Evolutionary conservation across 2,797 vertebrate genomes (phyloP).

Genomic region (Leptoclinus maculatus): DNA sequence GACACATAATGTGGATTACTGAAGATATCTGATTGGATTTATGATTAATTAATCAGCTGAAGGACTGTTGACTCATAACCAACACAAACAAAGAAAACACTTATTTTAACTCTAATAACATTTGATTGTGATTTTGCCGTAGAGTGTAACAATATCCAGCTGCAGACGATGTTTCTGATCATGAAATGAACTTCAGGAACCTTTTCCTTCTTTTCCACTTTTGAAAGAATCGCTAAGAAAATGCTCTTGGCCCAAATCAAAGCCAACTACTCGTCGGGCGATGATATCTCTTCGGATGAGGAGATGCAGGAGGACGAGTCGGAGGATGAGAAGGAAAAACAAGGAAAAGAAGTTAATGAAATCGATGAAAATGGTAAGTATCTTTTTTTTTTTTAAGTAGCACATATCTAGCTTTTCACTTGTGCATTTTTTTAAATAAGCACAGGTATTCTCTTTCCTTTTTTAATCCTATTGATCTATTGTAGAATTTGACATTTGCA

Average conservation of each 20-base stretch:
- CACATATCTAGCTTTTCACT: slow-evolving; percentile 6
- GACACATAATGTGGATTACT: not conserved
- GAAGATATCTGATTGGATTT: not conserved
- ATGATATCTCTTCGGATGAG: slow-evolving; percentile 88
- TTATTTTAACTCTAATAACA: not conserved
- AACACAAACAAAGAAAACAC: too few species aligned
- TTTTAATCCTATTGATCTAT: not conserved
- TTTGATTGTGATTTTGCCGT: not conserved
- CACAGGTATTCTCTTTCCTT: not conserved
- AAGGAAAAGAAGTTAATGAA: slow-evolving; percentile 59
- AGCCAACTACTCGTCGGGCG: slow-evolving; percentile 91
- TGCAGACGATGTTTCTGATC: slow-evolving; percentile 56
- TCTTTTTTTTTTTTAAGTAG: not conserved
- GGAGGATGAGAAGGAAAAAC: slow-evolving; percentile 51
- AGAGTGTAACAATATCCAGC: slow-evolving; percentile 21
- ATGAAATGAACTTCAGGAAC: slow-evolving; percentile 75
- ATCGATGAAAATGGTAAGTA: slow-evolving; percentile 78
- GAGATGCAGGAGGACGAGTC: slow-evolving; percentile 81
- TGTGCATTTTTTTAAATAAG: slow-evolving; percentile 33
- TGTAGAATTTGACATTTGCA: not conserved
- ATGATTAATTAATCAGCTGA: not conserved
- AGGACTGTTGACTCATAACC: not conserved
- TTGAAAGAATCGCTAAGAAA: slow-evolving; percentile 98
- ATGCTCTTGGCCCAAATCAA: slow-evolving; percentile 98
- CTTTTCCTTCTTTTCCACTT: slow-evolving; percentile 80